Percentiles rank a stretch among this genome's conserved stretches.
Evolutionary conservation across 1,140 invertebrate species (phyloP).

Genomic region (Piezodorus guildinii): DNA sequence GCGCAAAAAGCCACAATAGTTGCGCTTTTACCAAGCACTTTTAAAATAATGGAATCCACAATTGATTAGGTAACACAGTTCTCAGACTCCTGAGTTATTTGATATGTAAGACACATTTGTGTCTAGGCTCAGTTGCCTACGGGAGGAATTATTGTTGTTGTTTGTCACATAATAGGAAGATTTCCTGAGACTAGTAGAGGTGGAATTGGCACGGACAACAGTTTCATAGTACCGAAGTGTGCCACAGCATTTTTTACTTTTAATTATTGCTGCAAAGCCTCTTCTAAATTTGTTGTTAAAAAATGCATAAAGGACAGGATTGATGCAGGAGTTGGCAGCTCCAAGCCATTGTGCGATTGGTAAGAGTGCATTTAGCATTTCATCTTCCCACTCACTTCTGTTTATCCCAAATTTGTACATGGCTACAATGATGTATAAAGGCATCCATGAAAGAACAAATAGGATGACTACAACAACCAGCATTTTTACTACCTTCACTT

Average conservation of each 20-base stretch:
- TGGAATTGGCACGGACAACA: conserved; percentile 62
- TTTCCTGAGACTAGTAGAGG: conserved; percentile 62
- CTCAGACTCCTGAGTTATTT: conserved; percentile 32
- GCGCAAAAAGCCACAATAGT: background rate
- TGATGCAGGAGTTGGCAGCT: conserved; percentile 91
- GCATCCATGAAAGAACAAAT: conserved; percentile 90
- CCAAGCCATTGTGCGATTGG: conserved; percentile 94
- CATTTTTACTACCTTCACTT: conserved; percentile 94
- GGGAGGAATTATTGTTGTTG: conserved; percentile 36
- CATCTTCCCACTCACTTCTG: conserved; percentile 58
- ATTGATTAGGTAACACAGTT: background rate
- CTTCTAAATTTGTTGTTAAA: conserved; percentile 93
- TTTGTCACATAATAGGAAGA: conserved; percentile 69
- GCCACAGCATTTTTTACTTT: conserved; percentile 70
- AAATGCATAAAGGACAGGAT: conserved; percentile 94
- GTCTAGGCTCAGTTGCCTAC: conserved; percentile 30
- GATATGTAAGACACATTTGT: conserved; percentile 33
- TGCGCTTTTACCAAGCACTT: background rate
- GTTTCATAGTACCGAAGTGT: conserved; percentile 71
- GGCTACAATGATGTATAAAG: conserved; percentile 81
- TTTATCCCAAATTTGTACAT: conserved; percentile 69
- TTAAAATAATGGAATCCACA: background rate
- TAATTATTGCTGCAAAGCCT: conserved; percentile 81
- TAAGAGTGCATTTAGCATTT: conserved; percentile 64
- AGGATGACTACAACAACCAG: conserved; percentile 85